Evolutionary conservation across 2,888 invertebrate species (phyloP), one percentile per base, ranked within the genome.

Genomic region (Drosophila austrosaltans): DNA sequence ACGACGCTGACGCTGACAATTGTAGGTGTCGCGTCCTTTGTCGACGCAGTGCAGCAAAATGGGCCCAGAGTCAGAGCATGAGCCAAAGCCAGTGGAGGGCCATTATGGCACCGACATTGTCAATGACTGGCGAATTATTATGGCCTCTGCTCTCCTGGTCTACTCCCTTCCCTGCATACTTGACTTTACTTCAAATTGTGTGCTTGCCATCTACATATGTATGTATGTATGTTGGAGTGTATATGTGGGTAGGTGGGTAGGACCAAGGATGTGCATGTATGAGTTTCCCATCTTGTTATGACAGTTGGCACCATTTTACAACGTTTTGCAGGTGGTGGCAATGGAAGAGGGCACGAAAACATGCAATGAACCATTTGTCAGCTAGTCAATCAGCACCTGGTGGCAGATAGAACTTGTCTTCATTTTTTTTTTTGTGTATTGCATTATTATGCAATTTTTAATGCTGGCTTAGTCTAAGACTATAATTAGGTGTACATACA

Each of bases 101-200:
- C 80, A 83, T 87, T 82, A 85, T 82, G 82, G 70, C 78, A 74
- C 76, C 80, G 77, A 85, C 83, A 82, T 87, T 83, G 87, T 81
- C 82, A 85, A 87, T 83, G 83, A 77, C 77, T 82, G 85, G 82
- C 83, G 82, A 84, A 81, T 82, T 83, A 85, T 83, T 87, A 87
- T 87, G 85, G 85, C 87, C 87, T 87, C 53, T 36, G n/a, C 22
- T 20, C 56, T 20, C 82, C 53, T 36, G n/a, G n/a, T 20, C 56
- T 20, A n/a, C 42, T 22, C 57, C 16, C 25, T 53, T 36, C 10
- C 39, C 70, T 3, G 20, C 48, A 65, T 39, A 36, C 6, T 28
- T 8, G 28, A 42, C 69, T 39, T 57, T 48, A 39, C 56, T 40
- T 68, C 53, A 28, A 36, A 28, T 8, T n/a, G 40, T 42, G 25